Base-by-base conservation (phyloP, 2,888 invertebrate species). In the Aleiodes leptofemur region DNA sequence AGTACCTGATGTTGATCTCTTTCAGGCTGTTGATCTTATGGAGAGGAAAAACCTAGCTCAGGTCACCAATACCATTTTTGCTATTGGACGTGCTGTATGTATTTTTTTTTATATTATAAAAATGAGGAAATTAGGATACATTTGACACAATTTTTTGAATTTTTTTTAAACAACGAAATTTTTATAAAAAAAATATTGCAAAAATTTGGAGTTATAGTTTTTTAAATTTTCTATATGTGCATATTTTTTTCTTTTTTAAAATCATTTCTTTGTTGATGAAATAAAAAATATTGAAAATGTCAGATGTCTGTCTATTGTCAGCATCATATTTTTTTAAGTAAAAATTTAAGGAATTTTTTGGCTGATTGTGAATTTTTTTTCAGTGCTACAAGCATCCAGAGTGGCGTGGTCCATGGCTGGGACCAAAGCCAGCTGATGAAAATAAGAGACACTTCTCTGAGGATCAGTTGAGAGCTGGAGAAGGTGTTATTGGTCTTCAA, bases 11-110 rank as follows among this genome's bases (percentile, higher is more conserved):
- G 93, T 94, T 0, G 97, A 97, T 87, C 92, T 96, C 11, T 97
- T 97, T 92, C 96, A 97, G 90, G 96, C 97, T 1, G 96, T 96
- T 0, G 98, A 98, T 86, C 92, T 98, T 38, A 97, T 96, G 93
- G 98, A 98, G 88, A 93, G 93, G 85, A 96, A 96, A 90, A 97
- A 98, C 89, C 96, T 98, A 80, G 93, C 94, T 50, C 93, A 95
- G 74, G 97, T 98, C 66, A 95, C 97, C 70, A 94, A 94, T 84
- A 96, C 96, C 69, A 94, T 98, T 84, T 95, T 95, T 85, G 96
- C 97, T 14, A 92, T 98, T 80, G 98, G 96, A 76, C 94, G 97
- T 85, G 95, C 96, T 88, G 95, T 95, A 90, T 90, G 91, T 84
- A 66, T 38, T 48, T 51, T 43, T 23, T 57, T 7, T 34, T 64